A percentile compares a stretch with the other conserved stretches of the same genome.
phyloP scores from a whole-genome alignment of 1,140 invertebrate species.

The Pseudomyrmex gracilis region DNA sequence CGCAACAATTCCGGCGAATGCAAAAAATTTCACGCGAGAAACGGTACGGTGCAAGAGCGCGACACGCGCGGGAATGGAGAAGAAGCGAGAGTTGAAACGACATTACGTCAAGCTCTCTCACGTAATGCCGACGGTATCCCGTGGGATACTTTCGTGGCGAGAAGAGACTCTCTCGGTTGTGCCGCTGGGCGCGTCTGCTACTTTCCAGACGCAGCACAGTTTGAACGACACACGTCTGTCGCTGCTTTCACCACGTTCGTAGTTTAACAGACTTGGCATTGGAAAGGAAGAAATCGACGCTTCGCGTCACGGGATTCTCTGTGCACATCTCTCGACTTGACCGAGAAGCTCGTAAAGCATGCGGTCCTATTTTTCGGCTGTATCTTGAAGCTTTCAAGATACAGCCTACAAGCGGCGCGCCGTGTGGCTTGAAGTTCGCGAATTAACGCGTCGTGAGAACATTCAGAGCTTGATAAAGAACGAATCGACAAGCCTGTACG shows the following conservation, averaged over 20 bases:
- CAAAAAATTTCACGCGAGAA: conserved; percentile 39
- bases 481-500: too few relatives aligned
- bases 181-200: background rate
- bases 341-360: too few relatives aligned
- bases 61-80: background rate
- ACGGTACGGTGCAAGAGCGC: background rate
- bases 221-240: background rate
- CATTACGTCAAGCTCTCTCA: conserved; percentile 46
- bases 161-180: background rate
- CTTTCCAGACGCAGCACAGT: conserved; percentile 17
- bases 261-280: background rate
- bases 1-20: conserved; percentile 45
- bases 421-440: too few relatives aligned
- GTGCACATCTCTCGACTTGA: too few relatives aligned
- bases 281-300: background rate
- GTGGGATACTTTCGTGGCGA: conserved; percentile 27
- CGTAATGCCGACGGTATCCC: conserved; percentile 36
- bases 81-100: conserved; percentile 29
- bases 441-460: too few relatives aligned
- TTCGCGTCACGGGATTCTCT: background rate
- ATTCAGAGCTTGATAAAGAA: too few relatives aligned
- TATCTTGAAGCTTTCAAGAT: too few relatives aligned
- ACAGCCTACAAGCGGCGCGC: too few relatives aligned
- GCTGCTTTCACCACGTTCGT: background rate
- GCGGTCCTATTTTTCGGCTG: too few relatives aligned